Conservation (phyloP, 1,140 invertebrate genomes). For the Dendroctonus ponderosae region DNA sequence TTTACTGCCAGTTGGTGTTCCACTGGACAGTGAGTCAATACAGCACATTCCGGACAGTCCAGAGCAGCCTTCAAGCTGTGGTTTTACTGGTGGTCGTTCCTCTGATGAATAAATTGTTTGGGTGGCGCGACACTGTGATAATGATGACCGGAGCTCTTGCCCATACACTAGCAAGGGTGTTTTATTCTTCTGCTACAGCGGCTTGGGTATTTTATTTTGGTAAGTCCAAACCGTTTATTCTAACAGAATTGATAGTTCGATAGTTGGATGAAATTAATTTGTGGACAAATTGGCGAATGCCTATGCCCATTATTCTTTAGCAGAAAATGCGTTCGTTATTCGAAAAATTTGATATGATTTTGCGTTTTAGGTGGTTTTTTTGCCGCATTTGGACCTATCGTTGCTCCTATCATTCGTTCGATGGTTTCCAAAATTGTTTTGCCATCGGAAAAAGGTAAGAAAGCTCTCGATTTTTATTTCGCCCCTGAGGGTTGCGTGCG, state of each 20-base stretch:
- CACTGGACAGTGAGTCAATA: slow-evolving; percentile 63
- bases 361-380: slow-evolving; percentile 57
- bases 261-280: not conserved
- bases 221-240: slow-evolving; percentile 44
- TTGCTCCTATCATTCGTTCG: slow-evolving; percentile 71
- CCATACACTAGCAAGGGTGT: slow-evolving; percentile 65
- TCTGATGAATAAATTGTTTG: slow-evolving; percentile 63
- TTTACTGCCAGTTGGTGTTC: slow-evolving; percentile 67
- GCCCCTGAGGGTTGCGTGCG: not conserved
- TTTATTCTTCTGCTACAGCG: slow-evolving; percentile 60
- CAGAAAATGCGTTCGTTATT: too few species aligned
- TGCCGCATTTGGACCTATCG: slow-evolving; percentile 68
- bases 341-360: too few species aligned
- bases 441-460: slow-evolving; percentile 63
- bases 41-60: slow-evolving; percentile 62
- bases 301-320: too few species aligned
- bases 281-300: too few species aligned
- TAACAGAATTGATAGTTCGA: too few species aligned
- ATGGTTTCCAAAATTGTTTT: slow-evolving; percentile 72
- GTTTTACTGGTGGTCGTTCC: slow-evolving; percentile 66
- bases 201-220: slow-evolving; percentile 62
- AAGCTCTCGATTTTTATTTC: not conserved
- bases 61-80: slow-evolving; percentile 64
- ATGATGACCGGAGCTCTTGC: slow-evolving; percentile 66
- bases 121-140: slow-evolving; percentile 68